Conservation (phyloP, 1,140 invertebrate species). For the Pseudomyrmex concolor region DNA sequence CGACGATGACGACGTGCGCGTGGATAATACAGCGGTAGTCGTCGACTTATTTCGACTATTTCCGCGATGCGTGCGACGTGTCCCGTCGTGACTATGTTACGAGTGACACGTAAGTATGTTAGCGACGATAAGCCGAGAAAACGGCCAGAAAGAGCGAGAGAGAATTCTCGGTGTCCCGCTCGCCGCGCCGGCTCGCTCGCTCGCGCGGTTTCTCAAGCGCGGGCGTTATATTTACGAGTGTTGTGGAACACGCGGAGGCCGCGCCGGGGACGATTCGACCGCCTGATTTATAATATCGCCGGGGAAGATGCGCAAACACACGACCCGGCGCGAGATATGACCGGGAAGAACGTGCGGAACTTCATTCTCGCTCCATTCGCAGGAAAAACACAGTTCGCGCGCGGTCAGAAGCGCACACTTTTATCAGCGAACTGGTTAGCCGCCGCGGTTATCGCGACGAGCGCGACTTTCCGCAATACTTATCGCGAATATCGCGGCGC, state of each 20-base stretch:
- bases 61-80: constrained; percentile 10
- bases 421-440: constrained; percentile 32
- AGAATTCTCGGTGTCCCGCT: not conserved
- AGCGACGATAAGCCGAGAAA: constrained; percentile 28
- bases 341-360: constrained; percentile 11
- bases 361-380: not conserved
- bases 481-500: not conserved
- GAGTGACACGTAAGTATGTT: constrained; percentile 54
- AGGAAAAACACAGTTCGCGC: not conserved
- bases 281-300: constrained; percentile 27
- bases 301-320: not conserved
- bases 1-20: not conserved
- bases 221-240: constrained; percentile 11
- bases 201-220: not conserved
- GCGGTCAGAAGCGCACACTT: not conserved
- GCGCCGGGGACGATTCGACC: constrained; percentile 33
- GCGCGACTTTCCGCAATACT: constrained; percentile 14
- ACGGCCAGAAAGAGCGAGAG: not conserved
- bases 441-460: constrained; percentile 15
- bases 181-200: not conserved
- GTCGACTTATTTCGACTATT: constrained; percentile 53
- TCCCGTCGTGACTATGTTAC: constrained; percentile 44
- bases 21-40: constrained; percentile 25
- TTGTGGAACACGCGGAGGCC: not conserved
- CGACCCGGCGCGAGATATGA: constrained; percentile 28